Evolutionary conservation across 1,140 invertebrate genomes (phyloP), one percentile per base, ranked within the genome.

Genomic region (Mycetomoellerius zeteki): DNA sequence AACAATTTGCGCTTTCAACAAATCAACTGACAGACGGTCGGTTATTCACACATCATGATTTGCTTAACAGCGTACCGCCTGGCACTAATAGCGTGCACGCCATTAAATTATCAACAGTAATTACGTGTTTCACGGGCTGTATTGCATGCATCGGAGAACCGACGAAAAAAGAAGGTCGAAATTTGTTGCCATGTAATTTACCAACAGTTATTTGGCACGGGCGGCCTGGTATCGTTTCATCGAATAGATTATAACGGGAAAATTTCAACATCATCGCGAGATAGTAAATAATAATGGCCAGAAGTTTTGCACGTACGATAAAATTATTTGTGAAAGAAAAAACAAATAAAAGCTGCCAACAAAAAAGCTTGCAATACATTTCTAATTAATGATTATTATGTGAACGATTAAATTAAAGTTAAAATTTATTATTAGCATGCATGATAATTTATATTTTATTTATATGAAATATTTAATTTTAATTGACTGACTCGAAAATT

Each of bases 61-160:
- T 50, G 50, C 54, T 75, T 73, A 75, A 60, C 54, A 75, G 54
- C 54, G 37, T 82, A n/a, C 54, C 80, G 19, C 50, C 43, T 73
- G 78, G 43, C 62, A 62, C 54, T 71, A 81, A 71, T 50, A 37
- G 50, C 60, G 30, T 43, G 69, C 47, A 56, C 62, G 19, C 19
- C 65, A 75, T 54, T 87, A 67, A 85, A 87, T 85, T 87, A 84
- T 87, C 65, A 73, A 69, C 37, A 75, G 60, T 58, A 58, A 85
- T 87, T 85, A 73, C 52, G 60, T 19, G 60, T 58, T 69, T 58
- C 24, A 21, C 33, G 19, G 30, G 47, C 65, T 6, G 33, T 52
- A 54, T 7, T 14, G 6, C 65, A 72, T 33, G 47, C 19, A 27
- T 21, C 67, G 30, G 30, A 16, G 24, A 65, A 5, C 3, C 50